Conservation (phyloP, 2,888 invertebrate species). For the Hydrotaea diabolus region DNA sequence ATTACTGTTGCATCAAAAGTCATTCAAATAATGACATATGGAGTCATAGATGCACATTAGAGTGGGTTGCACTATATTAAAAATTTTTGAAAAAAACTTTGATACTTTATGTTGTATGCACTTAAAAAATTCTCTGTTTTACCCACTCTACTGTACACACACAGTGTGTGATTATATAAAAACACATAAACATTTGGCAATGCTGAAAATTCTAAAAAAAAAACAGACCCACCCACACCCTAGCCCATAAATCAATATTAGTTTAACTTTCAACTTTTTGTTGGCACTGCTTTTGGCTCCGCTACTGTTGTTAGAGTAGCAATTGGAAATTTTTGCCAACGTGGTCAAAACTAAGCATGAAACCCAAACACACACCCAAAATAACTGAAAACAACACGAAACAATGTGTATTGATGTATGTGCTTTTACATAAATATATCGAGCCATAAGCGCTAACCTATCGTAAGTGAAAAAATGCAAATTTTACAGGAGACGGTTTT, state of each 20-base stretch:
- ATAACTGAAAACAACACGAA: constrained; percentile 37
- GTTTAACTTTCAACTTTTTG: constrained; percentile 54
- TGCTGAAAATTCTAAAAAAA: too few species aligned
- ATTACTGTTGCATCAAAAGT: constrained; percentile 32
- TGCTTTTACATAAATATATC: too few species aligned
- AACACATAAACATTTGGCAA: too few species aligned
- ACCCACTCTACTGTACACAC: neutral
- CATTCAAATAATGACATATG: constrained; percentile 35
- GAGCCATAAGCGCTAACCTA: too few species aligned
- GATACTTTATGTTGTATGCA: too few species aligned
- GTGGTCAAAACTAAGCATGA: constrained; percentile 35
- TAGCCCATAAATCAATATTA: constrained; percentile 57
- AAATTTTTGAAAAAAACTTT: neutral
- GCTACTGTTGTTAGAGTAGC: constrained; percentile 31
- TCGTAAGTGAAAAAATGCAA: too few species aligned
- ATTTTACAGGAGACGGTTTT: too few species aligned
- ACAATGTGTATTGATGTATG: neutral
- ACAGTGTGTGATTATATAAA: too few species aligned
- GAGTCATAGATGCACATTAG: constrained; percentile 15
- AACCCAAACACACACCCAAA: neutral
- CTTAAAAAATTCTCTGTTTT: too few species aligned
- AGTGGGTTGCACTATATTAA: neutral
- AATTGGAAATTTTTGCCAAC: constrained; percentile 56
- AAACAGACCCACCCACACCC: neutral
- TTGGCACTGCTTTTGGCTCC: neutral